Percentiles rank a stretch among this genome's conserved stretches.
Conservation (phyloP, 2,113 vertebrate genomes). For the Thinocorus orbignyianus region DNA sequence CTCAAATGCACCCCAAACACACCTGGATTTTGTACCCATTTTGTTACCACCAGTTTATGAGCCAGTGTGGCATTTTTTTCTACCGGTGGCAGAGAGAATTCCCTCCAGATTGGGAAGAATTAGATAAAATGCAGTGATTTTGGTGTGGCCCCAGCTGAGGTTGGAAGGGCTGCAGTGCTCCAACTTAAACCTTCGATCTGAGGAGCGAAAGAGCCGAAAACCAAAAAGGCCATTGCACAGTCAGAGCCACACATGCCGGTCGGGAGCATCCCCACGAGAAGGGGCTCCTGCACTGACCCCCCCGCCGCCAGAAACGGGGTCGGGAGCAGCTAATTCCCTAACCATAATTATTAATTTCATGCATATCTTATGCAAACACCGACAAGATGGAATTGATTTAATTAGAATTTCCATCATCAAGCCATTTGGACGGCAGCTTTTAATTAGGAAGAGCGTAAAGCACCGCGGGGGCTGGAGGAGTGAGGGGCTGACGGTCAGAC, state of each 20-base stretch:
- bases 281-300: neutral
- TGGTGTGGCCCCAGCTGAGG: neutral
- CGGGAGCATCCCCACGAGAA: neutral
- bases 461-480: slow-evolving; percentile 6
- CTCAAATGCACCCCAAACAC: neutral
- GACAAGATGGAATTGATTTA: slow-evolving; percentile 78
- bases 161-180: neutral
- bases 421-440: slow-evolving; percentile 71
- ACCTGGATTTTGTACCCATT: neutral
- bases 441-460: slow-evolving; percentile 66
- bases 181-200: neutral
- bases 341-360: slow-evolving; percentile 76
- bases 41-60: neutral
- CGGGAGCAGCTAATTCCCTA: slow-evolving; percentile 59
- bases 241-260: accelerated
- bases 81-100: accelerated
- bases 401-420: slow-evolving; percentile 77
- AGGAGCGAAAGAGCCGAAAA: neutral
- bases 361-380: slow-evolving; percentile 70
- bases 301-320: neutral
- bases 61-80: neutral
- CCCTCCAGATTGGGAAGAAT: neutral
- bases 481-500: neutral
- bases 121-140: neutral
- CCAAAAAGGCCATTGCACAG: neutral